A percentile compares a stretch with the other conserved stretches of the same genome.
Conservation (phyloP, 2,113 vertebrate species). For the Rhombomys opimus region DNA sequence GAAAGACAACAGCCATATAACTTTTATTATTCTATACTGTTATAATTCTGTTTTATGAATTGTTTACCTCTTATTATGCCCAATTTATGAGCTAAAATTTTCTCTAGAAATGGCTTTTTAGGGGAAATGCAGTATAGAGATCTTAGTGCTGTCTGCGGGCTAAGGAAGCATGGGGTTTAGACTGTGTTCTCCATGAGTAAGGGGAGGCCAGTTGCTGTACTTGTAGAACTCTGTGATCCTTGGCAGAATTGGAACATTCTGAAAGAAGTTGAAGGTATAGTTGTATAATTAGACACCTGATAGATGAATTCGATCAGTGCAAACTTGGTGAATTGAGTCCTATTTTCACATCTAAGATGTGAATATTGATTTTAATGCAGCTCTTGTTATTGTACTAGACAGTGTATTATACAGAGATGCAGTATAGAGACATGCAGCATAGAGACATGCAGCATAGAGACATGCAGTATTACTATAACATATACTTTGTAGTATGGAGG, state of each 20-base stretch:
- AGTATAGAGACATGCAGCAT: background rate
- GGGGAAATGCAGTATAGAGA: background rate
- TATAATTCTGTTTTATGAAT: background rate
- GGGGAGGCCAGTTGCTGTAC: too few species aligned
- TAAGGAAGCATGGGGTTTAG: background rate
- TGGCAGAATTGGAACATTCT: background rate
- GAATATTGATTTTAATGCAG: conserved; percentile 16
- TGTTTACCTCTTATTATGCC: background rate
- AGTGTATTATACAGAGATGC: background rate
- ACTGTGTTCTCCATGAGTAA: background rate
- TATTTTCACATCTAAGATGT: background rate
- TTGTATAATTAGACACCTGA: background rate
- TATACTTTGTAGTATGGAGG: background rate
- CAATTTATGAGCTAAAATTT: background rate
- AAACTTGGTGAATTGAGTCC: background rate
- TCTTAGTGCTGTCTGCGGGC: background rate
- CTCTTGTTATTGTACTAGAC: background rate
- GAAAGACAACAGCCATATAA: background rate
- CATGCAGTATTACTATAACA: background rate
- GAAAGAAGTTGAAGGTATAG: background rate
- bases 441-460: background rate
- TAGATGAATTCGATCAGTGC: background rate
- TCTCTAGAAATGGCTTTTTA: background rate
- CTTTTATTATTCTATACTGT: background rate
- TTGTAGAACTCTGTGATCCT: background rate